Percentiles rank a stretch among this genome's conserved stretches.
These are phyloP conservation scores for Drosophila nannoptera DNA, from an alignment of 1,140 invertebrate genomes.

Conservation along the genomic window DNA sequence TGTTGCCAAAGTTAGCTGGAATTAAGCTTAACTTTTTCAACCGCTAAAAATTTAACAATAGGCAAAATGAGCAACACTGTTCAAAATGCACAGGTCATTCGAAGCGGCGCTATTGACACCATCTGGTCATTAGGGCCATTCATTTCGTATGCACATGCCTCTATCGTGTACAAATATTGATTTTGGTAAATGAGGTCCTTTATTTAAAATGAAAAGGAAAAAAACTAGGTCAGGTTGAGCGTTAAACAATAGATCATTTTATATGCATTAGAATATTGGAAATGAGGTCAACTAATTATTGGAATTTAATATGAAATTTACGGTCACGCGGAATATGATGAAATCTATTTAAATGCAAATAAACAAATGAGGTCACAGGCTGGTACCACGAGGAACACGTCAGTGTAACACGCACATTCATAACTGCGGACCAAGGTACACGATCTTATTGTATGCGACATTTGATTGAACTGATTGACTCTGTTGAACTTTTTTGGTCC, in stretches of 20 bases:
- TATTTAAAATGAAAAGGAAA: constrained; percentile 7
- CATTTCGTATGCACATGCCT: constrained; percentile 16
- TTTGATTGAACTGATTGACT: constrained; percentile 37
- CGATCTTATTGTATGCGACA: constrained; percentile 18
- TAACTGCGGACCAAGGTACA: constrained; percentile 26
- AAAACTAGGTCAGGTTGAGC: constrained; percentile 33
- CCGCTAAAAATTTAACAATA: background rate
- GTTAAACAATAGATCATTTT: constrained; percentile 17
- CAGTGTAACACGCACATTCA: constrained; percentile 9
- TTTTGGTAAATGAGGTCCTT: constrained; percentile 48
- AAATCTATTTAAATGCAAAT: constrained; percentile 22
- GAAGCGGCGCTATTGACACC: constrained; percentile 5
- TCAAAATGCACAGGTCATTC: background rate
- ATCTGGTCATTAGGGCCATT: constrained; percentile 12
- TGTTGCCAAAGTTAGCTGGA: background rate
- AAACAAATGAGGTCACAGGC: constrained; percentile 31
- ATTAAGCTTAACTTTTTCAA: background rate
- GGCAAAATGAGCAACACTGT: background rate
- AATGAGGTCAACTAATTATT: constrained; percentile 1
- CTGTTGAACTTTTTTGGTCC: constrained; percentile 28
- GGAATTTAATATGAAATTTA: constrained; percentile 8
- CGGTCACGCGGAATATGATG: constrained; percentile 20
- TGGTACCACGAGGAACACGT: constrained; percentile 37
- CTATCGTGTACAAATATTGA: constrained; percentile 42
- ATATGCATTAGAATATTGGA: constrained; percentile 10